Base-by-base conservation (phyloP, 2,797 vertebrate genomes). In the Lacerta agilis region DNA sequence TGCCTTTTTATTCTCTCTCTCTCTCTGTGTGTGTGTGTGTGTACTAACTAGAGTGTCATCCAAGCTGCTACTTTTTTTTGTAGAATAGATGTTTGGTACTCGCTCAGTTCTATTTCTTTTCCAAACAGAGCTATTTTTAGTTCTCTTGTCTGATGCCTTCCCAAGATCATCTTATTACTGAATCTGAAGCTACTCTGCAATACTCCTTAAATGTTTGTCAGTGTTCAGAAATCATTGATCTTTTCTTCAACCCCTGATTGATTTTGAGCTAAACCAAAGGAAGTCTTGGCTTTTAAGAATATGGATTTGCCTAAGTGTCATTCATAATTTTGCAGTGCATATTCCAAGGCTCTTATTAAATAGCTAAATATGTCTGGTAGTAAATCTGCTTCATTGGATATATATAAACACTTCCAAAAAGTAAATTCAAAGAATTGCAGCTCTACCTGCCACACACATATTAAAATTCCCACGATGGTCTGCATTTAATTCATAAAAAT, bases 31-130 rank as follows among this genome's bases (percentile, higher is more conserved):
- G 64, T 67, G 64, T 67, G 55, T 61, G 55, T 76, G 55, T 41
- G 8, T 58, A 3, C 36, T 33, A 33, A 64, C 17, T 85, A 17
- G 1, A 23, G 58, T 67, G 9, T 64, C 43, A 79, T 86, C 0
- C 0, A 87, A 76, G 43, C 55, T 81, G 43, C 90, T 0, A 29
- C 92, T 91, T 77, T 72, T 49, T 5, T 71, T 13, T 5, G 69
- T 72, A 23, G n/a, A 72, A n/a, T 58, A 58, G 15, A 79, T n/a
- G 23, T 71, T 79, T 49, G 25, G 76, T 79, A 43, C 38, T 79
- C 9, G 66, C 61, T 27, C 38, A 55, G 38, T 69, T 92, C 90
- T 90, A 20, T 93, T 93, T 93, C 89, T 4, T 64, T 90, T 66
- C 25, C 0, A 2, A 64, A 13, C 25, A 2, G 3, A 61, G 3